A percentile compares a stretch with the other conserved stretches of the same genome.
Evolutionary conservation across 1,140 invertebrate genomes (phyloP).

Genomic region (Propsilocerus akamusi): DNA sequence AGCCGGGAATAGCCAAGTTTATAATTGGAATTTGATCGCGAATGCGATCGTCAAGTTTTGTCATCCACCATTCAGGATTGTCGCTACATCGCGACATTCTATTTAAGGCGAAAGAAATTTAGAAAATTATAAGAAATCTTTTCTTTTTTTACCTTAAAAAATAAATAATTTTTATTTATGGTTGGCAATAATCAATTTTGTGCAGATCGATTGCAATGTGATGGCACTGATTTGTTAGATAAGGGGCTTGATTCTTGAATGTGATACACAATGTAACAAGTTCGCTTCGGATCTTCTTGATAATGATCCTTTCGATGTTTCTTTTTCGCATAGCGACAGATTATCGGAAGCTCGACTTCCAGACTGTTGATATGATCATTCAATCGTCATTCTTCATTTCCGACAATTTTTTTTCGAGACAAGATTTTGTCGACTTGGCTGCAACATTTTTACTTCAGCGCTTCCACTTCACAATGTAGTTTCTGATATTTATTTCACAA

Average conservation of each 20-base stretch:
- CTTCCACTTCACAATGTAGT: background rate
- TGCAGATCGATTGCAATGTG: background rate
- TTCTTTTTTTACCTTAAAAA: background rate
- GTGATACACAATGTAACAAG: too few species aligned
- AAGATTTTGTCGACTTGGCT: background rate
- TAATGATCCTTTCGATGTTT: too few species aligned
- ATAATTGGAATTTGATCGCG: slow-evolving; percentile 36
- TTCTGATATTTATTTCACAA: background rate
- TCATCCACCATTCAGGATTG: slow-evolving; percentile 53
- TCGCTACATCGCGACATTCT: slow-evolving; percentile 2
- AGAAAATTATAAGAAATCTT: background rate
- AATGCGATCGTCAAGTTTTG: slow-evolving; percentile 33
- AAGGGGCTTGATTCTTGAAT: slow-evolving; percentile 25
- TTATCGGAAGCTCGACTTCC: slow-evolving; percentile 39
- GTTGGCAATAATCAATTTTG: background rate
- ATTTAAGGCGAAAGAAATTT: background rate
- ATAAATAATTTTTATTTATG: too few species aligned
- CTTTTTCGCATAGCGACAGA: too few species aligned
- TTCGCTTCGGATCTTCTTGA: too few species aligned
- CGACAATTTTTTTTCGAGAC: slow-evolving; percentile 9
- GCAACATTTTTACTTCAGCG: background rate
- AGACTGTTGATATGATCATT: slow-evolving; percentile 39
- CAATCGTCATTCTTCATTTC: slow-evolving; percentile 42
- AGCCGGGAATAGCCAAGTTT: slow-evolving; percentile 61
- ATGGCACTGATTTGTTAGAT: slow-evolving; percentile 16